These are phyloP conservation scores for Thymelicus acteon DNA, from an alignment of 2,888 invertebrate species.

Conservation along the genomic window DNA sequence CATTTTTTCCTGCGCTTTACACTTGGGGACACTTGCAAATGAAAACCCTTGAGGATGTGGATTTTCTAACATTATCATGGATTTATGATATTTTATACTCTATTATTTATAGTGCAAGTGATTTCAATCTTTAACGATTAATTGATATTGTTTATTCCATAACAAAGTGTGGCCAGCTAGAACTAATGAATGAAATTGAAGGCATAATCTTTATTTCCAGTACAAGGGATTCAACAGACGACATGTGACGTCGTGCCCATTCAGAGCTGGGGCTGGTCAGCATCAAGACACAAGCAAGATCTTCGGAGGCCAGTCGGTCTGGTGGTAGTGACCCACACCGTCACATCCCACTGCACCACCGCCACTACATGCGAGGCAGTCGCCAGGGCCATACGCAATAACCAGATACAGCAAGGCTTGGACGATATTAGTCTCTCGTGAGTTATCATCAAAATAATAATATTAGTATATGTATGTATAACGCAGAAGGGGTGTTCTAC, in stretches of 20 bases:
- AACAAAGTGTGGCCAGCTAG: no score
- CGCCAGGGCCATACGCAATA: slow-evolving; percentile 74
- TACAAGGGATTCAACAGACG: slow-evolving; percentile 39
- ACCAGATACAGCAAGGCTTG: slow-evolving; percentile 79
- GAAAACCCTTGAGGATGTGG: no score
- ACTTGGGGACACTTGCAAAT: no score
- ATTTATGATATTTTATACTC: no score
- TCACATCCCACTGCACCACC: slow-evolving; percentile 72
- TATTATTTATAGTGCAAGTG: no score
- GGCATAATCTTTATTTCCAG: slow-evolving; percentile 1
- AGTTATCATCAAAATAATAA: slow-evolving; percentile 50
- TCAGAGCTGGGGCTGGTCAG: slow-evolving; percentile 55
- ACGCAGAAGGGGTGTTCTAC: no score
- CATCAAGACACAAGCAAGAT: slow-evolving; percentile 46
- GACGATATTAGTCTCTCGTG: slow-evolving; percentile 86
- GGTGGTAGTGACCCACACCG: slow-evolving; percentile 85
- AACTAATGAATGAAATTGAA: no score
- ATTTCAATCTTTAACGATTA: no score
- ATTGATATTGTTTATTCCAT: no score
- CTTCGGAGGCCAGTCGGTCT: slow-evolving; percentile 72
- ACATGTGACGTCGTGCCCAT: slow-evolving; percentile 57
- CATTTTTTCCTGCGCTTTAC: no score
- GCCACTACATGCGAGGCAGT: slow-evolving; percentile 67
- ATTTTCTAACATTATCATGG: no score
- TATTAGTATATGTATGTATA: no score